Evolutionary conservation across 2,113 vertebrate genomes (phyloP), one percentile per base, ranked within the genome.

Genomic region (Zonotrichia leucophrys): DNA sequence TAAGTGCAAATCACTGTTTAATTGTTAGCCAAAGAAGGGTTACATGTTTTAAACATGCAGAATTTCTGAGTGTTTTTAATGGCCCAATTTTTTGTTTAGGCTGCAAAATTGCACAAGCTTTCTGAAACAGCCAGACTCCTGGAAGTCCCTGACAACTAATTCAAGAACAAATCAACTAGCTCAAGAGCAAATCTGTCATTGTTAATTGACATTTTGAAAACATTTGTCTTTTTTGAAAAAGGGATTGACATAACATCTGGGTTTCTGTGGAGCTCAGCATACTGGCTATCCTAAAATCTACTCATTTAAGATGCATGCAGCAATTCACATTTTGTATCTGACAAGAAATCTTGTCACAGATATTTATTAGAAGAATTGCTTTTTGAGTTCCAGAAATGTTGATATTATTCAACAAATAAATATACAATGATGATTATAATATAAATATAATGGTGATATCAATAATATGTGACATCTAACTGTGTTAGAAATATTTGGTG

Each of bases 1-100:
- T 62, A 89, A 88, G 83, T 89, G 86, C 77, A 95, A 97, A 94
- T 92, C 87, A 87, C 59, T 78, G 55, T 87, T 90, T 92, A 94
- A 95, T 76, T 96, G 15, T 59, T 87, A 74, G 44, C 3, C 12
- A 59, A 87, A 89, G n/a, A 76, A 55, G 9, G 17, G 46, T 70
- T 87, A 35, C 39, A 8, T 83, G n/a, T 69, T 94, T 94, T 68
- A 90, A 81, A 87, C 11, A 39, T 41, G 41, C 28, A 75, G 39
- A 87, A 92, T 80, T 92, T 83, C 83, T 80, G 52, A 87, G 25
- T 7, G 41, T 77, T 92, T 93, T 85, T 89, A 24, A 31, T 81
- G 30, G 7, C 31, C 5, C 28, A 41, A 6, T 69, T 24, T 74
- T 92, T 89, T 77, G 9, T 56, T 35, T 79, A 86, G 30, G 8